Percentiles rank a stretch among this genome's conserved stretches.
Conservation (phyloP, 2,888 invertebrate genomes). For the Tricholauxania praeusta region DNA sequence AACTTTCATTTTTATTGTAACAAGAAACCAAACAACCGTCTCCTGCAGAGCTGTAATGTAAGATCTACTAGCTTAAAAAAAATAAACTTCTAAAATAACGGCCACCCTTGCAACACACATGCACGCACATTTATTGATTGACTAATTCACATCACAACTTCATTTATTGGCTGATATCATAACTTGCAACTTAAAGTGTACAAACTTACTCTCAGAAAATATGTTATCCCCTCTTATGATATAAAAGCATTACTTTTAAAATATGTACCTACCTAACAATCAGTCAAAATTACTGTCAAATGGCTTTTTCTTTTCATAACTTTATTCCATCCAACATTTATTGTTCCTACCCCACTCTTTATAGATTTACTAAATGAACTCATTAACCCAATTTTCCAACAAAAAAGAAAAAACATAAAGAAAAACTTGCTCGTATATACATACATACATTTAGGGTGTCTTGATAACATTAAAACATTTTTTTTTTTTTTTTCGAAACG, state of each 20-base stretch:
- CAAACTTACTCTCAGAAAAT: neutral
- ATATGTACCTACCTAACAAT: conserved; percentile 6
- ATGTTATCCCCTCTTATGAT: neutral
- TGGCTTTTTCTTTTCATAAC: neutral
- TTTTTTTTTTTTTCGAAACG: too few relatives aligned
- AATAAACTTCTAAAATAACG: too few relatives aligned
- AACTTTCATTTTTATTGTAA: too few relatives aligned
- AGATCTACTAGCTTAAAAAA: too few relatives aligned
- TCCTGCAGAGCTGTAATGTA: too few relatives aligned
- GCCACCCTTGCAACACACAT: neutral
- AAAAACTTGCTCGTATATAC: neutral
- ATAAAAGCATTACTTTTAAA: neutral
- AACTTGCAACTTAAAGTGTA: neutral
- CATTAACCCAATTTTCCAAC: conserved; percentile 26
- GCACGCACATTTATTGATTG: neutral
- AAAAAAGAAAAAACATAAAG: neutral
- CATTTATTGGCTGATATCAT: neutral
- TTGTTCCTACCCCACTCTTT: neutral
- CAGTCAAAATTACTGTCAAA: conserved; percentile 4
- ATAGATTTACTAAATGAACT: conserved; percentile 13
- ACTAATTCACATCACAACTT: neutral
- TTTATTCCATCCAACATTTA: neutral
- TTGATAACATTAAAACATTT: too few relatives aligned
- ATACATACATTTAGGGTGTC: too few relatives aligned
- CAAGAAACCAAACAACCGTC: too few relatives aligned